Evolutionary conservation across 2,113 vertebrate species (phyloP).

Genomic region (Neolamprologus caudopunctatus): DNA sequence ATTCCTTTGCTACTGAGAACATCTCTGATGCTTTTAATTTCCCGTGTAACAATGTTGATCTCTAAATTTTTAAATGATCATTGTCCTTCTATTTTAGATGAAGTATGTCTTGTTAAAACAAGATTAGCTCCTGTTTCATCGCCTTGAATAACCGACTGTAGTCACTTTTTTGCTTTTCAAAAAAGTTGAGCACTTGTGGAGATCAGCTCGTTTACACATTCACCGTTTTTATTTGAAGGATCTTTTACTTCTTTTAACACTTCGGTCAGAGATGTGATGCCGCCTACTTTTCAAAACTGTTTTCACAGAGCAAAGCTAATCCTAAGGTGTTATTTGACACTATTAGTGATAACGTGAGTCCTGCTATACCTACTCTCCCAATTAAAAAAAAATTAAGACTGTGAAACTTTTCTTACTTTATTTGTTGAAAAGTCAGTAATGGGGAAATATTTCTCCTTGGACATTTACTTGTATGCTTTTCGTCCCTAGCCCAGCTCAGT

Average conservation of each 20-base stretch:
- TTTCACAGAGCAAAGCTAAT: rapidly evolving
- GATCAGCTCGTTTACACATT: background rate
- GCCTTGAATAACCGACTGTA: rapidly evolving
- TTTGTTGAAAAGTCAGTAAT: background rate
- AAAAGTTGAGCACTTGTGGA: background rate
- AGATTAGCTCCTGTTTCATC: background rate
- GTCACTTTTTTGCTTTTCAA: background rate
- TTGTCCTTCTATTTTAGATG: background rate
- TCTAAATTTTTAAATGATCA: background rate
- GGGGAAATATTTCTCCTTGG: background rate
- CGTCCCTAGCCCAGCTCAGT: rapidly evolving
- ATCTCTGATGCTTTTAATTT: background rate
- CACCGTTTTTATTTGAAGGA: background rate
- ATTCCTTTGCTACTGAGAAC: background rate
- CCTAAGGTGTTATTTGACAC: background rate
- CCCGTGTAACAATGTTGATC: background rate
- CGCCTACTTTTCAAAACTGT: background rate
- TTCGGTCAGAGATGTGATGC: background rate
- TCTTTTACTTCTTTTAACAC: background rate
- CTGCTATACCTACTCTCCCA: background rate
- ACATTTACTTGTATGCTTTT: background rate
- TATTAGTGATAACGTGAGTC: background rate
- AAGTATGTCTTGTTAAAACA: background rate
- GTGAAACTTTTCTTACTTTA: background rate
- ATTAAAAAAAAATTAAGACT: background rate